Conservation (phyloP, 2,888 invertebrate species). For the Phortica okadai region DNA sequence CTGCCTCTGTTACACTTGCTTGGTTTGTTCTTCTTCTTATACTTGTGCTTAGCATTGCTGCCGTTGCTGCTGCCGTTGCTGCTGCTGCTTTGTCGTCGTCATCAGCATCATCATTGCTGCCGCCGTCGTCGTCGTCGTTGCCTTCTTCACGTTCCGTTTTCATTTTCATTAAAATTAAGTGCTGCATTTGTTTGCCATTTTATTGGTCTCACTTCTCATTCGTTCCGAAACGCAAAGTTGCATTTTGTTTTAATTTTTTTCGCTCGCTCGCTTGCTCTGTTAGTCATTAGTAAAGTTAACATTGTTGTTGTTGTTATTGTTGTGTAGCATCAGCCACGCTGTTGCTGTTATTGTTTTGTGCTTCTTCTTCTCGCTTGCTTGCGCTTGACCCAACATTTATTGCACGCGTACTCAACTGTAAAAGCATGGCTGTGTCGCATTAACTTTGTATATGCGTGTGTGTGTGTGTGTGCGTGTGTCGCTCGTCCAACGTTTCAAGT, state of each 20-base stretch:
- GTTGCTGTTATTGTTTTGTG: not conserved
- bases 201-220: conserved; percentile 49
- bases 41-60: too few species aligned
- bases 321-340: not conserved
- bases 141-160: conserved; percentile 33
- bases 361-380: not conserved
- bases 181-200: conserved; percentile 66
- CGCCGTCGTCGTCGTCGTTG: not conserved
- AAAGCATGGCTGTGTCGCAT: not conserved
- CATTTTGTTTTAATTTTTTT: not conserved
- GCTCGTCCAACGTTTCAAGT: not conserved
- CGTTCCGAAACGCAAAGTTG: not conserved
- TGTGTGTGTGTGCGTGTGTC: not conserved
- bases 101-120: too few species aligned
- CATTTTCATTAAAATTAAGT: conserved; percentile 63
- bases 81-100: too few species aligned
- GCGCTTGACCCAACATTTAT: not conserved
- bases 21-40: too few species aligned
- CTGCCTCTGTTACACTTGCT: too few species aligned
- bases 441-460: not conserved
- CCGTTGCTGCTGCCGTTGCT: too few species aligned
- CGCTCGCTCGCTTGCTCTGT: not conserved
- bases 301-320: conserved; percentile 10
- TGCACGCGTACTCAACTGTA: conserved; percentile 4
- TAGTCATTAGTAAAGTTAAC: conserved; percentile 14